These are phyloP conservation scores for Apteryx owenii DNA, from an alignment of 2,113 vertebrate species.

Conservation along the genomic window DNA sequence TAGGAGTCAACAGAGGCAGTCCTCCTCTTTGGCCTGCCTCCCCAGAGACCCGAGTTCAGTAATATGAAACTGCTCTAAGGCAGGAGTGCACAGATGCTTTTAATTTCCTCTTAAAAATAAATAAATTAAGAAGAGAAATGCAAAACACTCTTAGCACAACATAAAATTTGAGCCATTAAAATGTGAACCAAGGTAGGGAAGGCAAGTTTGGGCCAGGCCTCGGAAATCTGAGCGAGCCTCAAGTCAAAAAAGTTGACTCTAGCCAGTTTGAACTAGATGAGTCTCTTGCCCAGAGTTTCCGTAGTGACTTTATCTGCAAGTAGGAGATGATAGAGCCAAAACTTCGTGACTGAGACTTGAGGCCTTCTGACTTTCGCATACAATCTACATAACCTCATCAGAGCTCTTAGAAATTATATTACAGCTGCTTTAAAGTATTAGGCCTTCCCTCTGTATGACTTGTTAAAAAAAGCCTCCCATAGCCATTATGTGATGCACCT, in stretches of 20 bases:
- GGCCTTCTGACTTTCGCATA: background rate
- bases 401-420: background rate
- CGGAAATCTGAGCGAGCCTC: background rate
- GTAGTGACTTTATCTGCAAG: background rate
- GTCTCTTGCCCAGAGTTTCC: background rate
- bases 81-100: slow-evolving; percentile 6
- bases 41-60: background rate
- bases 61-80: background rate
- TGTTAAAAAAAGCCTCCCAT: background rate
- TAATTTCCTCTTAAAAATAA: slow-evolving; percentile 37
- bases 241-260: background rate
- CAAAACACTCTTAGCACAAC: background rate
- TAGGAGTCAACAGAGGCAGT: background rate
- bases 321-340: background rate
- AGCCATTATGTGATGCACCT: background rate
- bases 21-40: background rate
- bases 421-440: background rate
- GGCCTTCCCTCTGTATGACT: background rate
- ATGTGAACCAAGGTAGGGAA: background rate
- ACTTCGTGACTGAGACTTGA: background rate
- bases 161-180: background rate
- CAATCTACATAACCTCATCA: background rate
- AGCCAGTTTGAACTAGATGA: background rate
- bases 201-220: background rate
- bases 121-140: slow-evolving; percentile 14